These are phyloP conservation scores for Manis javanica DNA, from an alignment of 2,797 vertebrate species.

Conservation along the genomic window DNA sequence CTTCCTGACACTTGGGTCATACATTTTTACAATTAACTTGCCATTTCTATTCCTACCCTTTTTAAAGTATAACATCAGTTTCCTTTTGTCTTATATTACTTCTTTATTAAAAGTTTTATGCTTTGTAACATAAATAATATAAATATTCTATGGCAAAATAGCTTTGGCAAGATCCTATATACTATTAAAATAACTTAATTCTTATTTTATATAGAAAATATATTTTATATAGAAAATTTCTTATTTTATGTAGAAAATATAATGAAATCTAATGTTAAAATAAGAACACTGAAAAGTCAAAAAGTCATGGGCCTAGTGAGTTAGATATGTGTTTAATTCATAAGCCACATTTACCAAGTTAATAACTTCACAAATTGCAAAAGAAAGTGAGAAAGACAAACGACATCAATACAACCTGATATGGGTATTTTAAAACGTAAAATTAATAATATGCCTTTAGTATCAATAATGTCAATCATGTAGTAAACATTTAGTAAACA, in stretches of 20 bases:
- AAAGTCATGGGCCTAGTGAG: neutral
- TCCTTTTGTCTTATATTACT: neutral
- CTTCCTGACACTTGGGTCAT: neutral
- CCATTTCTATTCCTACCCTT: neutral
- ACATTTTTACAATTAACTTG: neutral
- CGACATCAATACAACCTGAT: neutral
- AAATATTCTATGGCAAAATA: neutral
- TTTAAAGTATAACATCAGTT: neutral
- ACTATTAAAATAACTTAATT: neutral
- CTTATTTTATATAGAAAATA: neutral
- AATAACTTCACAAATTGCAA: neutral
- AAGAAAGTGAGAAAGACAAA: neutral
- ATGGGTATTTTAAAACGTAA: neutral
- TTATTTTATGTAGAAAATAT: neutral
- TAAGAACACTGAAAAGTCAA: neutral
- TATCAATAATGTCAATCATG: neutral
- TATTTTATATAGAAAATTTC: too few species aligned
- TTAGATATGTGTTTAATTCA: neutral
- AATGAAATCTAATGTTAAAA: constrained; percentile 31
- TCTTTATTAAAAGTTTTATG: neutral
- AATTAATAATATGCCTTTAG: neutral
- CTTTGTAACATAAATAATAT: neutral
- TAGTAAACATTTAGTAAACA: neutral
- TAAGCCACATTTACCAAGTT: neutral
- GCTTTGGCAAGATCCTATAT: neutral